Conservation (phyloP, 2,888 invertebrate genomes). For the Nipponacmea schrenckii region DNA sequence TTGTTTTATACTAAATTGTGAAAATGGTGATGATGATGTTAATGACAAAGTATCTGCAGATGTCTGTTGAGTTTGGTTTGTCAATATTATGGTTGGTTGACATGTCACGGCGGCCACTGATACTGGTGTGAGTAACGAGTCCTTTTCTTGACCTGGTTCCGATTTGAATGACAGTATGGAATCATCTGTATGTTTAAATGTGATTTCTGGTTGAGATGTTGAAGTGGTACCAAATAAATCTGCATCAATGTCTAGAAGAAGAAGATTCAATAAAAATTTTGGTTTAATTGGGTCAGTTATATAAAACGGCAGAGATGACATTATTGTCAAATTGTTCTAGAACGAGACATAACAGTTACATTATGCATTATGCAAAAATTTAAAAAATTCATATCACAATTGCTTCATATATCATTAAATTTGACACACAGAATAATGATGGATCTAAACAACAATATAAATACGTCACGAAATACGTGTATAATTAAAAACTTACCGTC, state of each 20-base stretch:
- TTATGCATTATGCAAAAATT: no score
- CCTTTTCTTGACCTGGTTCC: background rate
- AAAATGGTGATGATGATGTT: conserved; percentile 58
- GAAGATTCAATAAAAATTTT: no score
- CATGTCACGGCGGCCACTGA: conserved; percentile 47
- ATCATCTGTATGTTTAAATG: background rate
- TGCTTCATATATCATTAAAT: no score
- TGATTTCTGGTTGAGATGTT: conserved; percentile 66
- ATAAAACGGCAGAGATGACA: no score
- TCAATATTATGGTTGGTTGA: conserved; percentile 69
- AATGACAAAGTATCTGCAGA: conserved; percentile 8
- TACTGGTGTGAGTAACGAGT: background rate
- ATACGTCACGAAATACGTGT: no score
- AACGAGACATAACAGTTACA: no score
- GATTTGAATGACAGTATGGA: conserved; percentile 73
- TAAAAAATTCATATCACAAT: no score
- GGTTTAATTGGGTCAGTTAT: no score
- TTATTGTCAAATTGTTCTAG: no score
- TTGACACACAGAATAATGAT: no score
- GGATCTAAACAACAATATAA: no score
- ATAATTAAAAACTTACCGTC: conserved; percentile 1
- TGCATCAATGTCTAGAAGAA: conserved; percentile 79
- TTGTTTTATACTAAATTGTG: conserved; percentile 80
- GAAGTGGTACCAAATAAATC: conserved; percentile 84
- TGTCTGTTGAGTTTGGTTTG: conserved; percentile 31